Evolutionary conservation across 2,797 vertebrate genomes (phyloP), one percentile per base, ranked within the genome.

Genomic region (Sebastes oblongus): DNA sequence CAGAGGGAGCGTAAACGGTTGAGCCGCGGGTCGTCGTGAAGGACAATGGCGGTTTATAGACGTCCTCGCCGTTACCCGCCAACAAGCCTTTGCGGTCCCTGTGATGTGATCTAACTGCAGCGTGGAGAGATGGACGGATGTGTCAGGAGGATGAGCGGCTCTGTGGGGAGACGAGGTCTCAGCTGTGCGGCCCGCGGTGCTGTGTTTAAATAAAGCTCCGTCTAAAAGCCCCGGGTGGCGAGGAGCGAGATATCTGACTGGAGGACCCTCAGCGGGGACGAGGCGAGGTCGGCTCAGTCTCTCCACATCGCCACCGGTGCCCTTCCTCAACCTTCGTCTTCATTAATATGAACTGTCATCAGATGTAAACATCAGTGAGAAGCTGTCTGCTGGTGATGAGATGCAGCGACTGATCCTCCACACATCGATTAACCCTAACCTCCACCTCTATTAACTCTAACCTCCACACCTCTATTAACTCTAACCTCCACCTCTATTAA

Each of bases 161-260:
- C 81, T 58, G 55, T 55, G 71, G 80, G 75, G 29, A 34, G 62
- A 16, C 4, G 80, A 30, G 29, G 89, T n/a, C 90, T 77, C 91
- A 93, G 90, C 91, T 93, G 91, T 56, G 64, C 5, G 16, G 79
- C 90, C 85, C 0, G 22, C 24, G 75, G 89, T 62, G 89, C 87
- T 30, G 85, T 80, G 84, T 92, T 91, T 85, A 91, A 91, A 91
- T 90, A 88, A 93, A 91, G 86, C 87, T 86, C 77, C 16, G 83
- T 77, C 68, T 73, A 22, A 84, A 85, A 62, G 86, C 86, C 86
- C 69, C 34, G 50, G 86, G 82, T 78, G 83, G 62, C 4, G 61
- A 82, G 74, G 77, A 85, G 78, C 16, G 69, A 83, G 85, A 88
- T 72, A 83, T 84, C 50, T 84, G 86, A 84, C 54, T 60, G 50